These are phyloP conservation scores for Drosophila meridiana DNA, from an alignment of 2,888 invertebrate species.

Conservation along the genomic window DNA sequence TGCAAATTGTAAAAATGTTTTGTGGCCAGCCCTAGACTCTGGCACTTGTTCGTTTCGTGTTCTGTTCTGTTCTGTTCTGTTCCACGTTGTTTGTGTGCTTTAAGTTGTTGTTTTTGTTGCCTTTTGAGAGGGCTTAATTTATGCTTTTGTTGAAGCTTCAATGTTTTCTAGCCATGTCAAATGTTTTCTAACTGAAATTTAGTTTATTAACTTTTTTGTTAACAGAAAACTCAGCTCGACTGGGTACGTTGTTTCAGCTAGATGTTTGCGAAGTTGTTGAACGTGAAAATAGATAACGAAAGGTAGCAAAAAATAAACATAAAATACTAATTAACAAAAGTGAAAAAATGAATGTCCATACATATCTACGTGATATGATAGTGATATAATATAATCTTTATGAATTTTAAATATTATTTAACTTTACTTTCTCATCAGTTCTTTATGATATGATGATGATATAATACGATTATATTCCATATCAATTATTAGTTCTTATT, in stretches of 20 bases:
- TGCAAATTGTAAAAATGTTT: constrained; percentile 53
- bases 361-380: neutral
- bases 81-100: constrained; percentile 12
- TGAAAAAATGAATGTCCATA: no score
- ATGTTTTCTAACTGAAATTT: constrained; percentile 16
- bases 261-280: neutral
- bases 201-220: constrained; percentile 13
- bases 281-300: neutral
- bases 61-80: constrained; percentile 1
- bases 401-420: no score
- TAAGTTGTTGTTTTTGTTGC: constrained; percentile 28
- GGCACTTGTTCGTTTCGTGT: constrained; percentile 21
- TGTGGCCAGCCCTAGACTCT: constrained; percentile 32
- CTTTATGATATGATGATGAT: no score
- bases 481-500: no score
- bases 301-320: neutral
- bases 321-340: neutral
- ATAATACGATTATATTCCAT: no score
- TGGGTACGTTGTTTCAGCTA: neutral
- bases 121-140: constrained; percentile 25
- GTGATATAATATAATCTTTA: no score
- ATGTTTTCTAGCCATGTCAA: constrained; percentile 7
- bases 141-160: constrained; percentile 16
- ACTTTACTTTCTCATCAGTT: no score
- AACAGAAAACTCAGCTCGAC: neutral